Base-by-base conservation (phyloP, 2,113 vertebrate genomes). In the Murina feae region DNA sequence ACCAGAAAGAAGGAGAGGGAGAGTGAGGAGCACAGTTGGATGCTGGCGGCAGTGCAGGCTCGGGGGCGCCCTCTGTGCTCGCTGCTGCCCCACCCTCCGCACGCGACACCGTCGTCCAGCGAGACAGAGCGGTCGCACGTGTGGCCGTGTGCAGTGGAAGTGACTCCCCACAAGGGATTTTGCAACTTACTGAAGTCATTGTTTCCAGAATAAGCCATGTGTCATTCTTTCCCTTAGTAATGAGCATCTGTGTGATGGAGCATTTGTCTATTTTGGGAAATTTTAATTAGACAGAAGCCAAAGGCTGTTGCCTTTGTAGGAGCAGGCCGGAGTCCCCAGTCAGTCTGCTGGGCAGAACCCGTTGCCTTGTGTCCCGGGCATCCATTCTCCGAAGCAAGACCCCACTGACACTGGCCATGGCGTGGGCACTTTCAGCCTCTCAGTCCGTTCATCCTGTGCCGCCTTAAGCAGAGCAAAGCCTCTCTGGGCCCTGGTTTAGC, bases 251-350 rank as follows among this genome's bases (percentile, higher is more conserved):
- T 11, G 47, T 71, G 55, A 81, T 55, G 0, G 39, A 89, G 72
- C 25, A 1, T 89, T 68, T 55, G 93, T 78, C 95, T 95, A 53
- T 86, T 83, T 49, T 14, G 69, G 80, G 83, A 80, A 35, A 8
- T 89, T 94, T 60, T 86, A 91, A 96, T 94, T 65, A 60, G 90
- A 23, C 42, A 11, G 72, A 95, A 92, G 44, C 68, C 78, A 9
- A 78, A 93, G 63, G 28, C 86, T 5, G 13, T 20, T 17, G 83
- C 47, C 68, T 90, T 51, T 37, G 83, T 1, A 1, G 76, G 39
- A 42, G 86, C 35, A 18, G 25, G 49, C n/a, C 18, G 17, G 3
- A 47, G 9, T 10, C 21, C 78, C 78, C 0, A 1, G 28, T 25
- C 35, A 11, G 5, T 20, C 17, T 12, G 1, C 1, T 0, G 55